phyloP scores from a whole-genome alignment of 2,797 vertebrate genomes.

The Loris lydekkerianus region DNA sequence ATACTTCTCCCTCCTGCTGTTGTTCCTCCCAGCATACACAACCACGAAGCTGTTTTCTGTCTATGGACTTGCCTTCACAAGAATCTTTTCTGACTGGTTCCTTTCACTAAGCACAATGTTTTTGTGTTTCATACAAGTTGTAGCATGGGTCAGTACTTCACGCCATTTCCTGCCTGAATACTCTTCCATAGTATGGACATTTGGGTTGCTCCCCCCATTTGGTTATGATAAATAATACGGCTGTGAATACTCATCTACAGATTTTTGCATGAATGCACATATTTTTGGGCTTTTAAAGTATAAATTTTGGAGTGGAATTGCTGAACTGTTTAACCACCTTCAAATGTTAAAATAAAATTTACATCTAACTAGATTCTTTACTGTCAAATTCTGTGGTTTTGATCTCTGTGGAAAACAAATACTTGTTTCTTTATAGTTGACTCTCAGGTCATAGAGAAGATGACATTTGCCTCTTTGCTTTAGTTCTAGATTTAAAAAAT shows the following conservation, averaged over 20 bases:
- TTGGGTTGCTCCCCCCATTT: background rate
- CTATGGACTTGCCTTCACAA: background rate
- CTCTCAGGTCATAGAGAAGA: background rate
- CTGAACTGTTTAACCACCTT: background rate
- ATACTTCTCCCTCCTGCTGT: rapidly evolving
- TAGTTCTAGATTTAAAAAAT: background rate
- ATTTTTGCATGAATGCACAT: background rate
- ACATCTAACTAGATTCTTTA: background rate
- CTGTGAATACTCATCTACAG: background rate
- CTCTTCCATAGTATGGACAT: background rate
- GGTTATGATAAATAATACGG: background rate
- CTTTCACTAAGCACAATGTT: background rate
- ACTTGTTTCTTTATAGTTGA: background rate
- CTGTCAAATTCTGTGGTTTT: slow-evolving; percentile 31
- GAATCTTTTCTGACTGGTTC: background rate
- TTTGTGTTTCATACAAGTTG: background rate
- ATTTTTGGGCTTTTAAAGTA: background rate
- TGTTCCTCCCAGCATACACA: background rate
- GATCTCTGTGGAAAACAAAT: background rate
- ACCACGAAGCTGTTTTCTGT: background rate
- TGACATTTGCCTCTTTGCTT: background rate
- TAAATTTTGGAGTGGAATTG: background rate
- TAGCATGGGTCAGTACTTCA: background rate
- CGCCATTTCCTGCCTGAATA: background rate
- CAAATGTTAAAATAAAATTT: slow-evolving; percentile 1